Conservation (phyloP, 2,888 invertebrate species). For the Xylota segnis region DNA sequence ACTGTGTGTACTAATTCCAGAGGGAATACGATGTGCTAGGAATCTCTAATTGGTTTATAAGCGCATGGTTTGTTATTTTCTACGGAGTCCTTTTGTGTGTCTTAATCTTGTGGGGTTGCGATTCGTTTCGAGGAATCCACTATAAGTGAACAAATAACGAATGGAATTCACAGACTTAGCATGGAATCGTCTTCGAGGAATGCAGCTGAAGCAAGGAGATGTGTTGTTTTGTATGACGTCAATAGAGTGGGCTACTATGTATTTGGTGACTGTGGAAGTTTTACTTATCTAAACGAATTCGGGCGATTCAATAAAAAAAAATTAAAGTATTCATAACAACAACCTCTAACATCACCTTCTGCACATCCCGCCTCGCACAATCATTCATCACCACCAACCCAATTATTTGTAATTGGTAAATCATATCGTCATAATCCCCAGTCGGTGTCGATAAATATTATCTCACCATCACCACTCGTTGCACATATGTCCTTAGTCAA, state of each 20-base stretch:
- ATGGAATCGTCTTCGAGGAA: neutral
- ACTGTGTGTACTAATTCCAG: neutral
- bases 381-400: neutral
- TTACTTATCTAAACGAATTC: too few species aligned
- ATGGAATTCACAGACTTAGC: neutral
- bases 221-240: neutral
- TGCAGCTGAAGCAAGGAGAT: neutral
- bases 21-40: neutral
- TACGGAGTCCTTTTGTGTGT: neutral
- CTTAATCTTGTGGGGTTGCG: slow-evolving; percentile 4
- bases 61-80: neutral
- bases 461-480: neutral
- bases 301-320: too few species aligned
- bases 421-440: neutral
- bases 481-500: neutral
- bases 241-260: too few species aligned
- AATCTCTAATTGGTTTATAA: slow-evolving; percentile 14
- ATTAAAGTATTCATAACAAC: too few species aligned
- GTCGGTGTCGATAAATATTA: neutral
- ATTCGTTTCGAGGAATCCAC: neutral
- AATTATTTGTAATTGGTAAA: neutral
- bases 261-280: too few species aligned
- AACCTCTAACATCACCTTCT: too few species aligned
- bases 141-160: neutral
- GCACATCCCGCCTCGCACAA: neutral